These are phyloP conservation scores for Perodicticus potto DNA, from an alignment of 2,797 vertebrate genomes.

Conservation along the genomic window DNA sequence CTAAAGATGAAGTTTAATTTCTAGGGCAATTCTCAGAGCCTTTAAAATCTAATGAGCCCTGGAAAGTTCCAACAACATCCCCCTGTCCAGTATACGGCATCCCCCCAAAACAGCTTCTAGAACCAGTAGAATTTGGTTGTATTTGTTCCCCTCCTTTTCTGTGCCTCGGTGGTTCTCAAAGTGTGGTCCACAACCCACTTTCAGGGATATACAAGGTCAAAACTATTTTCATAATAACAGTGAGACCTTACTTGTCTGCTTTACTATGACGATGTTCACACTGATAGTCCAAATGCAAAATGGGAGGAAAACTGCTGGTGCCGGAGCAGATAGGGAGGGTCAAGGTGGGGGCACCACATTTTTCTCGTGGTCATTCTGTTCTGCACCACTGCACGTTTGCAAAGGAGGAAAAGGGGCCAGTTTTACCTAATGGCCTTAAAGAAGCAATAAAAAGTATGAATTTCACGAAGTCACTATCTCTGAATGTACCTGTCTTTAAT, in stretches of 20 bases:
- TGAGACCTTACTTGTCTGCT: constrained; percentile 9
- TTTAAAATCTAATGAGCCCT: constrained; percentile 18
- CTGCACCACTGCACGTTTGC: background rate
- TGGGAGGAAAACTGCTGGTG: background rate
- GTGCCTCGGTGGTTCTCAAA: background rate
- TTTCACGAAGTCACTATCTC: background rate
- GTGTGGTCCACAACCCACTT: background rate
- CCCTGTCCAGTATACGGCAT: background rate
- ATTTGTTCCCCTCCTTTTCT: background rate
- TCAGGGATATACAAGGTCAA: background rate
- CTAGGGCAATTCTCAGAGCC: background rate
- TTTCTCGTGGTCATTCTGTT: background rate
- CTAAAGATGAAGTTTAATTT: background rate
- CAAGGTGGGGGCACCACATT: background rate
- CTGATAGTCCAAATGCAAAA: background rate
- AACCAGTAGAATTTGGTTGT: background rate
- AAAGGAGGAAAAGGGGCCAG: background rate
- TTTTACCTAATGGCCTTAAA: background rate
- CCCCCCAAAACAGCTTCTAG: background rate
- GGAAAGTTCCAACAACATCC: background rate
- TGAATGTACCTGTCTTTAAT: background rate
- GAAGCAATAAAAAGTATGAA: background rate
- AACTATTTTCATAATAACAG: background rate
- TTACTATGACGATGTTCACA: background rate
- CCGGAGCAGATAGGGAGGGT: background rate